A percentile compares a stretch with the other conserved stretches of the same genome.
Evolutionary conservation across 2,888 invertebrate genomes (phyloP).

Genomic region (Acleris laterana): DNA sequence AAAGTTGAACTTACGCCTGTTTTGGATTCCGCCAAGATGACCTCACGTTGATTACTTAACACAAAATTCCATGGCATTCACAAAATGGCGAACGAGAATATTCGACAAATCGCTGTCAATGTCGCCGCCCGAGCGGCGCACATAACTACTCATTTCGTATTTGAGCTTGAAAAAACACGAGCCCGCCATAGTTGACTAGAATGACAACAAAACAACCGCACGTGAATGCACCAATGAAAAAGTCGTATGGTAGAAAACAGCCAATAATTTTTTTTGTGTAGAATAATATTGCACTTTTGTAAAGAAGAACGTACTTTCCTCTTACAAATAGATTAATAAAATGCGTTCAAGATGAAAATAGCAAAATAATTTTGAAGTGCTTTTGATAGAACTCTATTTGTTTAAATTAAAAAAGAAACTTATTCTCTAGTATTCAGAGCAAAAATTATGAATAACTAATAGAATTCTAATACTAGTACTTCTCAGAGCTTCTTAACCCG

Average conservation of each 20-base stretch:
- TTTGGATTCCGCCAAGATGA: constrained; percentile 53
- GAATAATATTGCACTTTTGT: constrained; percentile 20
- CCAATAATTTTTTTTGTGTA: constrained; percentile 40
- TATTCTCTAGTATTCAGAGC: too few relatives aligned
- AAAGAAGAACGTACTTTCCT: constrained; percentile 41
- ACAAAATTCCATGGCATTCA: constrained; percentile 71
- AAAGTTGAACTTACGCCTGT: constrained; percentile 65
- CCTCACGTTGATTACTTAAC: constrained; percentile 70
- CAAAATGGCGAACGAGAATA: constrained; percentile 82
- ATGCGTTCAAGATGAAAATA: constrained; percentile 15
- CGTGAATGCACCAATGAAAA: constrained; percentile 41
- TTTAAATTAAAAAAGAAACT: too few relatives aligned
- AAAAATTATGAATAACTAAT: too few relatives aligned
- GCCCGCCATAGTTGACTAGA: constrained; percentile 73
- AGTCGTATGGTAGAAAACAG: neutral
- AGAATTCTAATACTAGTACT: too few relatives aligned
- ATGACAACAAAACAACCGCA: constrained; percentile 28
- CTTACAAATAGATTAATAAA: constrained; percentile 30
- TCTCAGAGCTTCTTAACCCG: too few relatives aligned
- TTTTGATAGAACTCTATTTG: too few relatives aligned
- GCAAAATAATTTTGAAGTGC: neutral
- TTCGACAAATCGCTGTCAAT: constrained; percentile 80
- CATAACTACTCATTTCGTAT: constrained; percentile 80
- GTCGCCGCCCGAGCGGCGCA: constrained; percentile 79
- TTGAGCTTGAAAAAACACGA: constrained; percentile 80